These are phyloP conservation scores for Sinocyclocheilus anshuiensis DNA, from an alignment of 2,113 vertebrate species.

Conservation along the genomic window DNA sequence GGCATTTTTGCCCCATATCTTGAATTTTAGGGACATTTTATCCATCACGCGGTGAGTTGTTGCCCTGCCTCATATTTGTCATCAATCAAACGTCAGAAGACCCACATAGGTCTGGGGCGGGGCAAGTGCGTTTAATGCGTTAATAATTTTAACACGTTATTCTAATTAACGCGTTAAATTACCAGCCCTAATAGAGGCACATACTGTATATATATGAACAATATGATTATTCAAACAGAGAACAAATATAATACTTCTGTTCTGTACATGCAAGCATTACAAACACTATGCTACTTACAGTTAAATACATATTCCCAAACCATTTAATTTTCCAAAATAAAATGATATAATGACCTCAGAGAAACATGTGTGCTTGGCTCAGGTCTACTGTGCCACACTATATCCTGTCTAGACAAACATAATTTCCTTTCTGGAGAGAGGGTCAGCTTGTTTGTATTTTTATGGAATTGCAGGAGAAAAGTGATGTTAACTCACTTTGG, in stretches of 20 bases:
- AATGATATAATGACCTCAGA: slow-evolving; percentile 26
- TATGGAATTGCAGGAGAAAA: slow-evolving; percentile 17
- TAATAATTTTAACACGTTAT: too few species aligned
- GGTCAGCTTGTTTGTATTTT: slow-evolving; percentile 35
- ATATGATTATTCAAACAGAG: not conserved
- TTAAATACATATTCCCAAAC: not conserved
- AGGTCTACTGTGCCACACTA: slow-evolving; percentile 32
- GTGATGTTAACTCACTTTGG: slow-evolving; percentile 24
- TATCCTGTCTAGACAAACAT: slow-evolving; percentile 62
- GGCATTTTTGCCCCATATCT: too few species aligned
- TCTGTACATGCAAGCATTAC: not conserved
- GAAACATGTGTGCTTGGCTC: slow-evolving; percentile 40
- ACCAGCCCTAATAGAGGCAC: too few species aligned
- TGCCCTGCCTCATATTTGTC: too few species aligned
- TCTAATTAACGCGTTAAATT: too few species aligned
- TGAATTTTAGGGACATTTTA: too few species aligned
- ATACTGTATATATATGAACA: too few species aligned
- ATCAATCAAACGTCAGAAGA: too few species aligned
- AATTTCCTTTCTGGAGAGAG: slow-evolving; percentile 53
- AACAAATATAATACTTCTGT: not conserved
- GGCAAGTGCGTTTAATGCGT: too few species aligned
- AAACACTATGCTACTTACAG: not conserved
- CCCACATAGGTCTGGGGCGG: too few species aligned
- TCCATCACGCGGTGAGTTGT: too few species aligned
- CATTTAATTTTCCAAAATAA: not conserved